Conservation (phyloP, 2,113 vertebrate species). For the Crypturellus undulatus region DNA sequence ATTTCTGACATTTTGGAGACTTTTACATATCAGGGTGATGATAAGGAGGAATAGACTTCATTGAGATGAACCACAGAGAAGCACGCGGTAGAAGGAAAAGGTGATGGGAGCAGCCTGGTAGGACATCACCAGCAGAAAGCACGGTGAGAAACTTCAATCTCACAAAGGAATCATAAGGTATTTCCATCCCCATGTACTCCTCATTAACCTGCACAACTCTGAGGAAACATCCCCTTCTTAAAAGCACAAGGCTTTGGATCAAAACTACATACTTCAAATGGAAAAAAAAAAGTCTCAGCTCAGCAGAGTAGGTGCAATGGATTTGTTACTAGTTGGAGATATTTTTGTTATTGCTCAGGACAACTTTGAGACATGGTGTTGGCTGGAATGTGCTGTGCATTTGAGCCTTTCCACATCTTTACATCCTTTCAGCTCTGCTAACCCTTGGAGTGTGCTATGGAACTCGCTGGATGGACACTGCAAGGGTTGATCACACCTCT, state of each 20-base stretch:
- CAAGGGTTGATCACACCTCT: neutral
- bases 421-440: too few relatives aligned
- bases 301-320: neutral
- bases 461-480: neutral
- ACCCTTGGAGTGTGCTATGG: too few relatives aligned
- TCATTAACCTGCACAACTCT: rapidly evolving
- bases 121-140: neutral
- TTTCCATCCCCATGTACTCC: rapidly evolving
- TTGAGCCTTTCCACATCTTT: neutral
- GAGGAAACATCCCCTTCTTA: neutral
- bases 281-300: neutral
- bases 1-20: constrained; percentile 3
- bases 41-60: neutral
- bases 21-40: neutral
- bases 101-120: neutral
- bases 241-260: neutral
- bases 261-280: neutral
- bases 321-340: rapidly evolving
- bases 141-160: rapidly evolving
- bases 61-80: neutral
- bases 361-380: neutral
- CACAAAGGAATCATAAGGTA: rapidly evolving
- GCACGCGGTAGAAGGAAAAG: neutral
- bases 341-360: neutral
- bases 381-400: rapidly evolving